Conservation (phyloP, 2,888 invertebrate species). For the Andricus quercusramuli region DNA sequence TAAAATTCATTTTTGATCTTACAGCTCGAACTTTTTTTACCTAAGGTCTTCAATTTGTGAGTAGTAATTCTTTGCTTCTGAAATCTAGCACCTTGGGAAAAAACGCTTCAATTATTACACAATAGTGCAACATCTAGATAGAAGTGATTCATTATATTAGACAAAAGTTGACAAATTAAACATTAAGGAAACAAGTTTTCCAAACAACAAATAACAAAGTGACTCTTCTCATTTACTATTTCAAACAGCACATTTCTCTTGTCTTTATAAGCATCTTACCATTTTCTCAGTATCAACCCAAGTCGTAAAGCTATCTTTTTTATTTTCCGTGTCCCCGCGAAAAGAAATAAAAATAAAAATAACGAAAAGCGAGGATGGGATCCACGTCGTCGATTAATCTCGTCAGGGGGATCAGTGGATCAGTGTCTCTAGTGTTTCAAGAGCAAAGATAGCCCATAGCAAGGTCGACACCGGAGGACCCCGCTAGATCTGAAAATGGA, state of each 20-base stretch:
- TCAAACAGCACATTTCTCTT: conserved; percentile 19
- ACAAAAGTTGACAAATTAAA: background rate
- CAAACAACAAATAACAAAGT: background rate
- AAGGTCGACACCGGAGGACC: conserved; percentile 23
- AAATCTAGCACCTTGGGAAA: background rate
- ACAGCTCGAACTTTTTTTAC: too few species aligned
- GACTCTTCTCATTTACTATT: conserved; percentile 23
- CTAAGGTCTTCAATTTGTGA: background rate
- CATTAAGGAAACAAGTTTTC: conserved; percentile 25
- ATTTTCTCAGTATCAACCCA: conserved; percentile 13
- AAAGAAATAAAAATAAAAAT: conserved; percentile 32
- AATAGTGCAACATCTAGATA: background rate
- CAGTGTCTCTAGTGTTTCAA: conserved; percentile 41
- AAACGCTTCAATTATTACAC: background rate
- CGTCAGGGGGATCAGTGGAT: conserved; percentile 39
- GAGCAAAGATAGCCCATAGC: conserved; percentile 30
- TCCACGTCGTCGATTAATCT: conserved; percentile 34
- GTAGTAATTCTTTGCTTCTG: background rate
- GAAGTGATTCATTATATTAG: background rate
- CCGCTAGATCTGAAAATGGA: conserved; percentile 26
- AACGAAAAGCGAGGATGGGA: conserved; percentile 17
- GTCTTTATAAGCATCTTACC: background rate
- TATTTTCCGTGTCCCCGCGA: conserved; percentile 34
- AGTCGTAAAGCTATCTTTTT: conserved; percentile 30
- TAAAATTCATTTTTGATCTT: too few species aligned